phyloP scores from a whole-genome alignment of 1,140 invertebrate genomes.

The Myzus persicae region DNA sequence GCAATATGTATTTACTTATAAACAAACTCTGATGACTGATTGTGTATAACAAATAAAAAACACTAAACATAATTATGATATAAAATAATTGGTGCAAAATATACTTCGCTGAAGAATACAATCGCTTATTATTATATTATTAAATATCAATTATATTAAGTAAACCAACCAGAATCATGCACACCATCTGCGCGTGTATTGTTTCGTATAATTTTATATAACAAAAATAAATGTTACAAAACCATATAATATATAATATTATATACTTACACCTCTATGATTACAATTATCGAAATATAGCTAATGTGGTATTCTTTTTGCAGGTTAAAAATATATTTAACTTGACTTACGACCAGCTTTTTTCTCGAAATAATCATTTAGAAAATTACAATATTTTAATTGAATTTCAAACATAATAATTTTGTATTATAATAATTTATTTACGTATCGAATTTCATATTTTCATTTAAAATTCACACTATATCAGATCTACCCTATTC shows the following conservation, averaged over 20 bases:
- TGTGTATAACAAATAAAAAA: neutral
- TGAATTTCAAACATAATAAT: neutral
- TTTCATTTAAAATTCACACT: neutral
- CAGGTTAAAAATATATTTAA: neutral
- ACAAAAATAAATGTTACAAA: no score
- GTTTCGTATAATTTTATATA: neutral
- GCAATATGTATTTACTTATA: neutral
- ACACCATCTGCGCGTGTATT: neutral
- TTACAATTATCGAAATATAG: no score
- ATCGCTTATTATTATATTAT: no score
- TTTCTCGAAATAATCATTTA: neutral
- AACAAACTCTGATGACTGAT: neutral
- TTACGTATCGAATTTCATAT: neutral
- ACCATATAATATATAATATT: no score
- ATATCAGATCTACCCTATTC: no score
- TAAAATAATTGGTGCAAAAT: neutral
- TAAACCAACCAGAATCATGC: neutral
- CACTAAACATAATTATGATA: neutral
- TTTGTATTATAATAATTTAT: neutral
- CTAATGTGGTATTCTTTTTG: neutral
- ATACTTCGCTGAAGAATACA: no score
- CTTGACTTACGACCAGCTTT: neutral
- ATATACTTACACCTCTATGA: no score
- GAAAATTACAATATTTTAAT: no score
- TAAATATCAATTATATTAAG: neutral